phyloP scores from a whole-genome alignment of 2,888 invertebrate genomes.

The Lithophane semibrunnea region DNA sequence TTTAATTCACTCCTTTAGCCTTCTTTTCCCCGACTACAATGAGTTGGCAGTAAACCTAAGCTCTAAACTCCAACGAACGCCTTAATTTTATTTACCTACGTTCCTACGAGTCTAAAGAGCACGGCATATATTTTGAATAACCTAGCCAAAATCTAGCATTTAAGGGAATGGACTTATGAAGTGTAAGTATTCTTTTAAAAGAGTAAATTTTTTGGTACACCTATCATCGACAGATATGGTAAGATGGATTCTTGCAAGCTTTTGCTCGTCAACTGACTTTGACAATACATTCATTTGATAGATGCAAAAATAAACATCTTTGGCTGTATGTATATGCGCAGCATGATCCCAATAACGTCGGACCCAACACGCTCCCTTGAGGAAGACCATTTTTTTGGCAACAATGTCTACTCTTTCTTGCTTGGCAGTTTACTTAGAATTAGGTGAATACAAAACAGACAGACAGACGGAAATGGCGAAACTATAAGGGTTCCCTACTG shows the following conservation, averaged over 20 bases:
- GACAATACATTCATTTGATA: neutral
- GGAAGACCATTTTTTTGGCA: neutral
- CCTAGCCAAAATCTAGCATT: neutral
- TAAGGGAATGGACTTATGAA: neutral
- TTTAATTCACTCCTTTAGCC: conserved; percentile 8
- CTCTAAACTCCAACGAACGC: neutral
- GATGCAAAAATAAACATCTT: neutral
- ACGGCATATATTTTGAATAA: neutral
- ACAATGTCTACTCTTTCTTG: neutral
- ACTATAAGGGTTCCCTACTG: too few relatives aligned
- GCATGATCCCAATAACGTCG: neutral
- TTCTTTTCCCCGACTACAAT: neutral
- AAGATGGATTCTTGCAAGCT: neutral
- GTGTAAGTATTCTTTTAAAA: neutral
- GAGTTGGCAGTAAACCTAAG: neutral
- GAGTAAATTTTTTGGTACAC: too few relatives aligned
- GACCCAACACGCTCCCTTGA: neutral
- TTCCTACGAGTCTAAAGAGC: neutral
- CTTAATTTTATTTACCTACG: neutral
- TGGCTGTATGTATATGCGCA: neutral
- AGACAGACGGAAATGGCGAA: too few relatives aligned
- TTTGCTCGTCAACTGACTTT: neutral
- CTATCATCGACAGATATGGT: neutral
- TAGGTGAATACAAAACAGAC: neutral
- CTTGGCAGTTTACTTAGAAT: neutral